Base-by-base conservation (phyloP, 2,888 invertebrate genomes). In the Mechanitis mazaeus region DNA sequence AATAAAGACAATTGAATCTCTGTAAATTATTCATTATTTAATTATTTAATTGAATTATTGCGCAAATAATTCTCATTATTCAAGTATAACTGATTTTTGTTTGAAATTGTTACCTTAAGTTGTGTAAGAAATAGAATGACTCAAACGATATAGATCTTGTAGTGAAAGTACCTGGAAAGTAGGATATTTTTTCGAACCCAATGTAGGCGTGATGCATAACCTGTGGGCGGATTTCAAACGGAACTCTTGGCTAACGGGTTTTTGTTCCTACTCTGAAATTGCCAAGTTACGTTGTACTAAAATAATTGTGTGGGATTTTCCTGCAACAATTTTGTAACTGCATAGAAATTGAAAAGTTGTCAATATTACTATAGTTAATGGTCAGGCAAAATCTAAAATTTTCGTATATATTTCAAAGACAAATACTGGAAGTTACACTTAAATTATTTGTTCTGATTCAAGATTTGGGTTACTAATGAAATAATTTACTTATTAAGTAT, bases 171-270 rank as follows among this genome's bases (percentile, higher is more conserved):
- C 64, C 59, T 68, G 63, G 75, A 75, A 75, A 75, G 75, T 73
- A 64, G 65, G 60, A 55, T 67, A 63, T 56, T 68, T 69, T 64
- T 65, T 59, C 59, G 63, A 60, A 60, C 50, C 47, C 55, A 33
- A 57, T 54, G 63, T 67, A 62, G 66, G 69, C 54, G 59, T 63
- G 61, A 57, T 63, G 62, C 58, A 55, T 46, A 60, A 58, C 60
- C 61, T 63, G 69, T 69, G 68, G 66, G 66, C 62, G 58, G 68
- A 63, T 59, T 54, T 58, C 61, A 61, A 69, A 69, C 68, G 67
- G 70, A 65, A 64, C 68, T 66, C 55, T 56, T 81, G 81, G 83
- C 76, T 84, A 84, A 85, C 80, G 79, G 78, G 75, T 75, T 77
- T 75, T 75, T 69, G 65, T 68, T 71, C 74, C 76, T 79, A 80